These are phyloP conservation scores for Aptenodytes patagonicus DNA, from an alignment of 2,113 vertebrate species.

Conservation along the genomic window DNA sequence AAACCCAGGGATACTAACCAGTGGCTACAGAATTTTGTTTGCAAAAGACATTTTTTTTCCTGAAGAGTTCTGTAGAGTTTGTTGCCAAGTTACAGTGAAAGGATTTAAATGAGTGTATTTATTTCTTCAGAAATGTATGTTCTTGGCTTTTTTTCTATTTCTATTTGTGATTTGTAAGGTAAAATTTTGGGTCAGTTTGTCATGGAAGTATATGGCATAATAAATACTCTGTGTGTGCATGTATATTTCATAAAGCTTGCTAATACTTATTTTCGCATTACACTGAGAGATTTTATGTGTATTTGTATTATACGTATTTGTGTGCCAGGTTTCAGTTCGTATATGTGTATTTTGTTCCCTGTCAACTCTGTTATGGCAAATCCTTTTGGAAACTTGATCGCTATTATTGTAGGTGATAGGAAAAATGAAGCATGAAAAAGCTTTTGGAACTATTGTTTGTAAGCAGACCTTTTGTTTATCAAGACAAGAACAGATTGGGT, in stretches of 20 bases:
- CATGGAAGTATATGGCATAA: not conserved
- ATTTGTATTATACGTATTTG: not conserved
- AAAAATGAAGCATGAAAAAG: not conserved
- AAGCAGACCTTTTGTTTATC: not conserved
- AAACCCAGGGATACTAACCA: not conserved
- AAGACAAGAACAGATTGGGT: not conserved
- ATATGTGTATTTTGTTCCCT: not conserved
- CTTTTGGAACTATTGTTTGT: not conserved
- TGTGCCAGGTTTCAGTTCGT: not conserved
- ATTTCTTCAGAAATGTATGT: not conserved
- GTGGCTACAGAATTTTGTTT: not conserved
- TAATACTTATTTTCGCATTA: not conserved
- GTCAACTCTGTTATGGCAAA: not conserved
- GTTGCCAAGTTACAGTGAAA: not conserved
- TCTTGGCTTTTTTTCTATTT: not conserved
- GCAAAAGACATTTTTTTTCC: not conserved
- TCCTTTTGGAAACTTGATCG: not conserved
- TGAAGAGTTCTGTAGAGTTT: not conserved
- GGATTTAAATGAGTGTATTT: not conserved
- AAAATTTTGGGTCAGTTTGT: not conserved
- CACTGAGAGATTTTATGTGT: not conserved
- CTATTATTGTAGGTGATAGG: not conserved
- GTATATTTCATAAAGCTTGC: not conserved
- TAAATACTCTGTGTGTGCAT: not conserved
- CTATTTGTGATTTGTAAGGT: not conserved